Evolutionary conservation across 1,140 invertebrate species (phyloP), one percentile per base, ranked within the genome.

Genomic region (Scylla paramamosain): DNA sequence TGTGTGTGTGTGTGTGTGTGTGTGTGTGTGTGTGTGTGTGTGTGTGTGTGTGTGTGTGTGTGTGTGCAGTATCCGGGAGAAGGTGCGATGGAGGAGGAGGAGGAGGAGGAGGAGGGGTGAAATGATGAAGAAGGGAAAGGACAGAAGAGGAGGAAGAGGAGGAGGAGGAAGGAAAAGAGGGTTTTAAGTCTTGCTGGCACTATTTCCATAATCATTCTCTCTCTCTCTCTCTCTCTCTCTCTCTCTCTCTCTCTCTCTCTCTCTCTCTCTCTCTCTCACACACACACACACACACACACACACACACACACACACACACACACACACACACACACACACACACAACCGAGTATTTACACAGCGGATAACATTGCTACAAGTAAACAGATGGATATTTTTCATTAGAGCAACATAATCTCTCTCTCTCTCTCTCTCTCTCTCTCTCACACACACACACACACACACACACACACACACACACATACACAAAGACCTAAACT

Each of bases 1-100:
- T 84, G 83, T 84, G 83, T 84, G 83, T 84, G 83, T 84, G 83
- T 84, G 83, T 84, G 83, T 84, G 83, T 84, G 83, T 84, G 83
- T 84, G 83, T 84, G 83, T 84, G 83, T 84, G 83, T 84, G 83
- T 84, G 83, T 84, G 83, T 84, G 83, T 84, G 83, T 84, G 83
- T 84, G 32, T 86, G 83, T 39, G 32, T 86, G 83, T 86, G 32
- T 86, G 83, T 31, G 83, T 86, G 83, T 39, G 28, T 86, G 83
- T 86, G 32, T 86, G 83, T 39, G 32, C 12, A 39, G 83, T 31
- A 59, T 59, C 52, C 52, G 52, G 52, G 52, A 0, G 31, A 28
- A 46, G 86, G 7, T 12, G 12, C 28, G n/a, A 48, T 48, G 46
- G 46, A n/a, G n/a, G n/a, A n/a, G n/a, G n/a, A 8, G 25, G n/a